A percentile compares a stretch with the other conserved stretches of the same genome.
Conservation (phyloP, 2,888 invertebrate species). For the Drosophila mimetica region DNA sequence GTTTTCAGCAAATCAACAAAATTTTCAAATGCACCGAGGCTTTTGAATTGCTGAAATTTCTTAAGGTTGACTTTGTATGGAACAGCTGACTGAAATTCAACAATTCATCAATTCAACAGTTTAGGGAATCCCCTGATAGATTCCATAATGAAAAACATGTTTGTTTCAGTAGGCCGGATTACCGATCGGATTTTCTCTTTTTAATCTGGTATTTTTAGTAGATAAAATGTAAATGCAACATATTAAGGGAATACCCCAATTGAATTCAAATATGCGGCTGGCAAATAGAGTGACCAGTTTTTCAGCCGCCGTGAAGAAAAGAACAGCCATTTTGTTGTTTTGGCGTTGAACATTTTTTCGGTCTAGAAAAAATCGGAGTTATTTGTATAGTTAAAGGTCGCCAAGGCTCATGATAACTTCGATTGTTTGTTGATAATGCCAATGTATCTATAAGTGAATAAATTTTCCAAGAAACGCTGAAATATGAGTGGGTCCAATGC, state of each 20-base stretch:
- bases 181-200: too few relatives aligned
- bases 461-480: neutral
- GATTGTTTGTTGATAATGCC: neutral
- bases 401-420: neutral
- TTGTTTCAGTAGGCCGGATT: too few relatives aligned
- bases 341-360: constrained; percentile 22
- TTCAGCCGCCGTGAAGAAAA: constrained; percentile 4
- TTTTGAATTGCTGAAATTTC: too few relatives aligned
- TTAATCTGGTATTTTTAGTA: too few relatives aligned
- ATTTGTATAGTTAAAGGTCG: neutral
- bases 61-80: too few relatives aligned
- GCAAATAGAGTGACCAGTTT: neutral
- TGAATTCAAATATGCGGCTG: neutral
- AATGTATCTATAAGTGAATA: neutral
- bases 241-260: neutral
- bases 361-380: neutral
- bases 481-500: constrained; percentile 53
- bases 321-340: constrained; percentile 38
- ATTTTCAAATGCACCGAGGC: too few relatives aligned
- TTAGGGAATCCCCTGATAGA: too few relatives aligned
- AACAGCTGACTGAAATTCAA: too few relatives aligned
- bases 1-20: too few relatives aligned
- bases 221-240: too few relatives aligned
- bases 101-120: too few relatives aligned
- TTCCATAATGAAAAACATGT: too few relatives aligned